A percentile compares a stretch with the other conserved stretches of the same genome.
Conservation (phyloP, 2,113 vertebrate species). For the Austrofundulus limnaeus region DNA sequence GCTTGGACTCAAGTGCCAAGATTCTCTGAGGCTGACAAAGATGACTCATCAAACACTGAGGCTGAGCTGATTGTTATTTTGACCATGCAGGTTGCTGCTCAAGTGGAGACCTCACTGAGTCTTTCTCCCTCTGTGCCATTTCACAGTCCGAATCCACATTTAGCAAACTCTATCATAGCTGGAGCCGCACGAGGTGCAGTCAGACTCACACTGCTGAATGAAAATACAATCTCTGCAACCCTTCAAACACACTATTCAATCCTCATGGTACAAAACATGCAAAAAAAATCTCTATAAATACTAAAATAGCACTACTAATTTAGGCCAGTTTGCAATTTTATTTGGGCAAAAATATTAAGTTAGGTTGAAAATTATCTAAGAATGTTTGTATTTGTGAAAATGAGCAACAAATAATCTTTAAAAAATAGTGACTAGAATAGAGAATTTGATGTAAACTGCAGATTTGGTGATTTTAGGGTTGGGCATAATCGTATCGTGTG, state of each 20-base stretch:
- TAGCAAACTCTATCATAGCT: conserved; percentile 45
- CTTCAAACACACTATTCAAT: conserved; percentile 14
- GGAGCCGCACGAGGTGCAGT: conserved; percentile 35
- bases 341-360: too few species aligned
- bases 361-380: too few species aligned
- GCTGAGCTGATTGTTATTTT: conserved; percentile 63
- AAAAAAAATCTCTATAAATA: background rate
- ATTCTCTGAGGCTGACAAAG: conserved; percentile 48
- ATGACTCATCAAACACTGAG: conserved; percentile 63
- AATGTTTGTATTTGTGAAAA: too few species aligned
- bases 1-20: conserved; percentile 45
- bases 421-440: too few species aligned
- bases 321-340: too few species aligned
- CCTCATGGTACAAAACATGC: conserved; percentile 8
- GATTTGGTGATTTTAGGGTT: too few species aligned
- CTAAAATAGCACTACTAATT: background rate
- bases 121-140: conserved; percentile 34
- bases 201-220: conserved; percentile 27
- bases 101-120: conserved; percentile 45
- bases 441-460: too few species aligned
- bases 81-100: conserved; percentile 56
- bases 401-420: too few species aligned
- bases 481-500: too few species aligned
- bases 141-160: conserved; percentile 27
- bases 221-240: conserved; percentile 29